Percentiles rank a stretch among this genome's conserved stretches.
Evolutionary conservation across 2,888 invertebrate species (phyloP).

Genomic region (Oscheius sp.): DNA sequence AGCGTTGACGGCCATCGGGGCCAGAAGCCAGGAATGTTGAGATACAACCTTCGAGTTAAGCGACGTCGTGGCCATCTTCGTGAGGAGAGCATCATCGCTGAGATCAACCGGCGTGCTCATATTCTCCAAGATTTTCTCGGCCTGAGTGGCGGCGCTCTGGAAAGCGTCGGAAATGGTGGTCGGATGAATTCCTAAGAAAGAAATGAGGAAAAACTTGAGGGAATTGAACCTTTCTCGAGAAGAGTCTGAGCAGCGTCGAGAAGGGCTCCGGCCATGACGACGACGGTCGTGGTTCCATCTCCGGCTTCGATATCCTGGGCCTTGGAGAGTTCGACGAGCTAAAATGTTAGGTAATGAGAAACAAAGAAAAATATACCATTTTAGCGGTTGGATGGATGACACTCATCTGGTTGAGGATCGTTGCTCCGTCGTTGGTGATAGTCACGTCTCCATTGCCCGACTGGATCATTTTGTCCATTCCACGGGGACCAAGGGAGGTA

Average conservation of each 20-base stretch:
- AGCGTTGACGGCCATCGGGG: conserved; percentile 96
- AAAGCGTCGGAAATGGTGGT: conserved; percentile 97
- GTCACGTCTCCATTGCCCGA: conserved; percentile 96
- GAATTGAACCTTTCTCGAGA: conserved; percentile 80
- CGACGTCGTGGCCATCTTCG: conserved; percentile 96
- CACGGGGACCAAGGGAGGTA: conserved; percentile 93
- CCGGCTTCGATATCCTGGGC: conserved; percentile 98
- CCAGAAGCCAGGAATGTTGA: conserved; percentile 93
- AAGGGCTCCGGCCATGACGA: conserved; percentile 94
- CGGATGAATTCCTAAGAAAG: conserved; percentile 88
- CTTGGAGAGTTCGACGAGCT: conserved; percentile 96
- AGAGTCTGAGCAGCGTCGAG: conserved; percentile 93
- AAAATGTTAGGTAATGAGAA: conserved; percentile 62
- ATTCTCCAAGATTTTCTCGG: conserved; percentile 81
- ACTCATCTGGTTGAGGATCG: conserved; percentile 98
- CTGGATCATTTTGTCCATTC: conserved; percentile 99
- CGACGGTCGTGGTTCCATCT: conserved; percentile 96
- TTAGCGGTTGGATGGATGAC: conserved; percentile 98
- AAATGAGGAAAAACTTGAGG: not conserved
- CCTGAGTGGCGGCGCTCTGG: conserved; percentile 83
- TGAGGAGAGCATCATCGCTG: conserved; percentile 85
- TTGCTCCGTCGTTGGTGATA: conserved; percentile 99
- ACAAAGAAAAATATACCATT: conserved; percentile 81
- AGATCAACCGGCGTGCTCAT: conserved; percentile 90
- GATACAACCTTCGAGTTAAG: conserved; percentile 98